These are phyloP conservation scores for Drosophila nannoptera DNA, from an alignment of 1,140 invertebrate species.

Conservation along the genomic window DNA sequence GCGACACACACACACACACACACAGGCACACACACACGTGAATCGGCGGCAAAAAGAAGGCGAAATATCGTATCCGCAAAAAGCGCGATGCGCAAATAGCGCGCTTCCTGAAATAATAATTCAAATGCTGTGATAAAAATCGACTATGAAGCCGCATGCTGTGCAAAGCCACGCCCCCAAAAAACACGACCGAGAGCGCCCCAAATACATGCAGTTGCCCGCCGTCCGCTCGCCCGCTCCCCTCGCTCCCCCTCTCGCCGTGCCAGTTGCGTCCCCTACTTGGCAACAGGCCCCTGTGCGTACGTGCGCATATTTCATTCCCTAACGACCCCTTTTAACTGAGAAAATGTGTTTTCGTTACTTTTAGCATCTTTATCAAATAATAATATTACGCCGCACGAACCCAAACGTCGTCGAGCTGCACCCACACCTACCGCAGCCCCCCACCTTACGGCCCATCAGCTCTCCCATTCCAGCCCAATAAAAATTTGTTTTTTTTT, in stretches of 20 bases:
- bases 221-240: background rate
- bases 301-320: slow-evolving; percentile 79
- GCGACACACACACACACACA: slow-evolving; percentile 12
- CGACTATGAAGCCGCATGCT: slow-evolving; percentile 72
- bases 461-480: background rate
- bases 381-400: slow-evolving; percentile 78
- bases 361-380: slow-evolving; percentile 79
- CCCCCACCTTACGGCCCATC: background rate
- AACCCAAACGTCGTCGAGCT: slow-evolving; percentile 72
- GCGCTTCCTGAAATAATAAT: slow-evolving; percentile 79
- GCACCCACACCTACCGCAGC: slow-evolving; percentile 12
- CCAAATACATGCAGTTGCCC: slow-evolving; percentile 47
- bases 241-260: background rate
- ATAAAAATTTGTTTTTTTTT: slow-evolving; percentile 36
- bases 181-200: slow-evolving; percentile 23
- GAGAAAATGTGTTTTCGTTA: slow-evolving; percentile 79
- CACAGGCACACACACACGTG: slow-evolving; percentile 36
- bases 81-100: slow-evolving; percentile 78
- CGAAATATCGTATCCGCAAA: slow-evolving; percentile 67
- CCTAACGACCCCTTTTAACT: slow-evolving; percentile 79
- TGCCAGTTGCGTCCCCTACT: slow-evolving; percentile 13
- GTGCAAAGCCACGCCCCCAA: slow-evolving; percentile 48
- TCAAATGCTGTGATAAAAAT: slow-evolving; percentile 78
- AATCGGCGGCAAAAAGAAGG: slow-evolving; percentile 15
- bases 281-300: slow-evolving; percentile 56